A percentile compares a stretch with the other conserved stretches of the same genome.
phyloP scores from a whole-genome alignment of 2,888 invertebrate species.

The Hylaea fasciaria region DNA sequence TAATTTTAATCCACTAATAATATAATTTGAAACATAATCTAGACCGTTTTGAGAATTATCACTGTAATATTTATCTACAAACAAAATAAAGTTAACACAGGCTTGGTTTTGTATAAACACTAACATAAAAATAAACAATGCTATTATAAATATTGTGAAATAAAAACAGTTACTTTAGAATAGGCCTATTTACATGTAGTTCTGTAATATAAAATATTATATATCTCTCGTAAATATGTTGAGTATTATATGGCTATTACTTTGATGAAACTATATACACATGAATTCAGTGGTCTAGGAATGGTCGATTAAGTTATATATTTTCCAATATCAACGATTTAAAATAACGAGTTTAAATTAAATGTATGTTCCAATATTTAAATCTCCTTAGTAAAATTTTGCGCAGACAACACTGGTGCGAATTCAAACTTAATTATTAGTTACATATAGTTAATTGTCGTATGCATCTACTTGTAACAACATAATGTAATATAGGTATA shows the following conservation, averaged over 20 bases:
- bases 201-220: conserved; percentile 23
- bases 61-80: conserved; percentile 16
- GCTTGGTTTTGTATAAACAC: conserved; percentile 6
- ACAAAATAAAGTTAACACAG: conserved; percentile 17
- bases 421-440: conserved; percentile 20
- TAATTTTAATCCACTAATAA: conserved; percentile 33
- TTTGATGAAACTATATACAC: conserved; percentile 39
- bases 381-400: conserved; percentile 48
- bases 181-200: conserved; percentile 29
- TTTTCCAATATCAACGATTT: conserved; percentile 38
- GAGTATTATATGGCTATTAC: conserved; percentile 33
- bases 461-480: conserved; percentile 16
- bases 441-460: conserved; percentile 19
- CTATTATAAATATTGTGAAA: conserved; percentile 3
- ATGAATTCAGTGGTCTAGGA: conserved; percentile 36
- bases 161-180: conserved; percentile 5
- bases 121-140: conserved; percentile 4
- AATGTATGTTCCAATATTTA: conserved; percentile 43
- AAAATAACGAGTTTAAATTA: conserved; percentile 43
- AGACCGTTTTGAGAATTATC: conserved; percentile 15
- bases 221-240: conserved; percentile 18
- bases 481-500: conserved; percentile 3
- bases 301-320: conserved; percentile 37
- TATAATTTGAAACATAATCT: conserved; percentile 23
- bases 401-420: conserved; percentile 47